Evolutionary conservation across 2,888 invertebrate genomes (phyloP), one percentile per base, ranked within the genome.

Genomic region (Lottia scabra): DNA sequence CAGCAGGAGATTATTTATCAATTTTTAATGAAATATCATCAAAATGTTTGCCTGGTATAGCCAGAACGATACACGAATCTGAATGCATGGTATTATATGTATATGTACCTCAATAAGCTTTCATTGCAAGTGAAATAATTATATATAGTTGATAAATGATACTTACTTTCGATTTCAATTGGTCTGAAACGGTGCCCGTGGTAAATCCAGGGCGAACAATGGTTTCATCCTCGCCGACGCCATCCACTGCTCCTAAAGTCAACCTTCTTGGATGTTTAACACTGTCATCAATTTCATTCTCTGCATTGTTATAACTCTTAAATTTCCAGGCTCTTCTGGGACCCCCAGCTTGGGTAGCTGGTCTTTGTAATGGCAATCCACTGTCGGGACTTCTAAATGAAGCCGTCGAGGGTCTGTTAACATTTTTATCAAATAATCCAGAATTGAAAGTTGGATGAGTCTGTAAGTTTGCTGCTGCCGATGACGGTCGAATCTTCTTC

Each of bases 391-490:
- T 77, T 1, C 75, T 67, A 8, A 75, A 74, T 0, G 83, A 80
- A 10, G 85, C 85, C 4, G 87, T 85, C 8, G 85, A 74, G 6
- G 86, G 85, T 23, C 86, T 77, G 10, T 78, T 69, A 48, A 80
- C 78, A 78, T 82, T 83, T 38, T 38, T 38, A 67, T 86, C 86
- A 66, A 81, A 86, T 19, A 88, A 76, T 71, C 87, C 84, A 10
- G 85, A 84, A 6, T 81, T 80, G 74, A 76, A 89, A 56, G 82
- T 80, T 23, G 84, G 86, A 71, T 88, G 87, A 15, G 82, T 86
- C 74, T 89, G 88, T 38, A 89, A 71, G 75, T 87, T 87, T 1
- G 86, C 87, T 15, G 86, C 80, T 1, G 89, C 89, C 5, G 88
- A 87, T 68, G 85, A 87, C 6, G 88, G 88, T 65, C 88, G 80